Evolutionary conservation across 2,888 invertebrate species (phyloP), one percentile per base, ranked within the genome.

Genomic region (Drosophila kuntzei): DNA sequence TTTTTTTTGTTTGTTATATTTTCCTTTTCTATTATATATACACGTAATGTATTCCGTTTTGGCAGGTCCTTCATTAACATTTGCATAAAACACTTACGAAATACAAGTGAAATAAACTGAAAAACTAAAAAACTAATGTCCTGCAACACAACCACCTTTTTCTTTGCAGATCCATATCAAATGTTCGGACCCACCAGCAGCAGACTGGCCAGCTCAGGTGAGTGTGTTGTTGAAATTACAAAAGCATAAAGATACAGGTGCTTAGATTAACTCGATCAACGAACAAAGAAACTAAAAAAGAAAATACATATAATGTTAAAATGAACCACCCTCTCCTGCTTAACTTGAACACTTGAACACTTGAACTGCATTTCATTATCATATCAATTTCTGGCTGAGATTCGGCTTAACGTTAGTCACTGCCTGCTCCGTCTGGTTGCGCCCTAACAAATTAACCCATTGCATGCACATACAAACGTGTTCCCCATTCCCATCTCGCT

Each of bases 141-240:
- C 57, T 62, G 47, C 78, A 67, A 76, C 78, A 43, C 78, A 67
- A 76, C 78, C 83, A 49, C 18, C 55, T 39, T 32, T 46, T 41
- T 84, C 39, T 53, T 66, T 84, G 58, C 95, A 98, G 98, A 98
- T 96, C 98, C 98, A 92, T 98, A 98, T 95, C 98, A 98, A 94
- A 97, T 98, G 96, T 98, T 98, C 93, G 98, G 98, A 71, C 97
- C 98, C 71, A 98, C 98, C 74, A 98, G 98, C 94, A 98, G 98
- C 94, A 95, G 98, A 91, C 94, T 98, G 92, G 98, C 98, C 60
- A 98, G 97, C 93, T 98, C 98, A 94, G 97, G 97, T 97, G 93
- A 94, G 93, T 91, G 70, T 60, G 14, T 22, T 27, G 3, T 3
- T 16, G 59, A 66, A 89, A 83, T 78, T 75, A 82, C 78, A 83